Percentiles rank a stretch among this genome's conserved stretches.
These are phyloP conservation scores for Phoebastria nigripes DNA, from an alignment of 2,797 vertebrate genomes.

Conservation along the genomic window DNA sequence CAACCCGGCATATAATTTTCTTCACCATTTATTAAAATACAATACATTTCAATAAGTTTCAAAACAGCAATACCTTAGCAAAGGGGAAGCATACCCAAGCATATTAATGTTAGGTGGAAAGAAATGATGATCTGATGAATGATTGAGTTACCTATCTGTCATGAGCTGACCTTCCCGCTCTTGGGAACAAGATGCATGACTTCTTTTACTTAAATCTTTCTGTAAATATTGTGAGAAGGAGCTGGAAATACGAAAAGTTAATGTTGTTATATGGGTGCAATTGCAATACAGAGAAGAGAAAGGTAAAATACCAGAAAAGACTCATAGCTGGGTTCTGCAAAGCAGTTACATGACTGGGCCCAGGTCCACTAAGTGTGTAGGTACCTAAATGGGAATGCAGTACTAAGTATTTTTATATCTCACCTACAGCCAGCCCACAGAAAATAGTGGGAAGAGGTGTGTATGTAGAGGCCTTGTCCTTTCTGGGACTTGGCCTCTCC, in stretches of 20 bases:
- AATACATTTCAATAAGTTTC: background rate
- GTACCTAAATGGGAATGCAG: background rate
- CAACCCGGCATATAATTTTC: background rate
- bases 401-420: background rate
- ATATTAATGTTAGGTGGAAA: background rate
- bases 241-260: background rate
- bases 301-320: background rate
- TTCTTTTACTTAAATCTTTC: background rate
- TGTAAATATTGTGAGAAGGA: background rate
- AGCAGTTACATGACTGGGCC: background rate
- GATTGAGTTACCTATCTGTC: background rate
- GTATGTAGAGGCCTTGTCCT: background rate
- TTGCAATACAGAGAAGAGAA: background rate
- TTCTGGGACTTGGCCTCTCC: background rate
- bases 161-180: background rate
- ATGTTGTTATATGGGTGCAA: background rate
- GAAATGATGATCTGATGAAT: background rate
- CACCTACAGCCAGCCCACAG: background rate
- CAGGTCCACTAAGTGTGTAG: background rate
- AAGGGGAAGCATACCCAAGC: background rate
- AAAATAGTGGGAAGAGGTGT: background rate
- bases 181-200: background rate
- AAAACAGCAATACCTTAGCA: background rate
- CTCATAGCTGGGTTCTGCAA: background rate
- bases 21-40: background rate